Percentiles rank a stretch among this genome's conserved stretches.
phyloP scores from a whole-genome alignment of 2,888 invertebrate species.

The Oligia strigilis region DNA sequence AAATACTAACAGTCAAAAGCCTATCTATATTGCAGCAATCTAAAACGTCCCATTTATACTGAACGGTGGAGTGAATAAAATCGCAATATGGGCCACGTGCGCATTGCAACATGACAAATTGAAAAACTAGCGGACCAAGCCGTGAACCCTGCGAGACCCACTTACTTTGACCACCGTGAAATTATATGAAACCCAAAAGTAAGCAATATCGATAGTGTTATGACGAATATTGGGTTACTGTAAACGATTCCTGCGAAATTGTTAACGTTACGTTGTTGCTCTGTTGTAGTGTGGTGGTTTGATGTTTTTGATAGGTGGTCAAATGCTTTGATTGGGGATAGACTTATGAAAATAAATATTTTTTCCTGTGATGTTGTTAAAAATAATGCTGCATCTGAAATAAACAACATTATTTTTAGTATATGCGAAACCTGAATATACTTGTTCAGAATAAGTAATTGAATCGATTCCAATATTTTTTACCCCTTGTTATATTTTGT shows the following conservation, averaged over 20 bases:
- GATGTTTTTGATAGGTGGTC: constrained; percentile 29
- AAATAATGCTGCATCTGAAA: not conserved
- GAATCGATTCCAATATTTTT: no score
- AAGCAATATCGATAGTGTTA: constrained; percentile 53
- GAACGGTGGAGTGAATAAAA: constrained; percentile 73
- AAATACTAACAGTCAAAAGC: constrained; percentile 60
- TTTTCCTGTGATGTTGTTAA: not conserved
- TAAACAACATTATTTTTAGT: not conserved
- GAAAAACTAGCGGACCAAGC: constrained; percentile 74
- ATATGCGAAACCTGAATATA: no score
- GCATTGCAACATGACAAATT: constrained; percentile 72
- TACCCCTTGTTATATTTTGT: no score
- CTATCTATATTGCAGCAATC: constrained; percentile 58
- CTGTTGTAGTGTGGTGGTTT: constrained; percentile 7
- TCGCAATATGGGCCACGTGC: constrained; percentile 73
- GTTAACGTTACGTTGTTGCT: constrained; percentile 16
- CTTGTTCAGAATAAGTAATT: no score
- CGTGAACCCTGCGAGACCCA: constrained; percentile 66
- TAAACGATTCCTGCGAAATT: constrained; percentile 15
- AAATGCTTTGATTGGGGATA: constrained; percentile 21
- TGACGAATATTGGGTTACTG: constrained; percentile 57
- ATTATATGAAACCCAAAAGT: constrained; percentile 72
- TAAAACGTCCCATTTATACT: constrained; percentile 60
- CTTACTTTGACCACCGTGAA: constrained; percentile 76
- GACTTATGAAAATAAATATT: no score